Evolutionary conservation across 1,140 invertebrate genomes (phyloP), one percentile per base, ranked within the genome.

Genomic region (Drosophila parabipectinata): DNA sequence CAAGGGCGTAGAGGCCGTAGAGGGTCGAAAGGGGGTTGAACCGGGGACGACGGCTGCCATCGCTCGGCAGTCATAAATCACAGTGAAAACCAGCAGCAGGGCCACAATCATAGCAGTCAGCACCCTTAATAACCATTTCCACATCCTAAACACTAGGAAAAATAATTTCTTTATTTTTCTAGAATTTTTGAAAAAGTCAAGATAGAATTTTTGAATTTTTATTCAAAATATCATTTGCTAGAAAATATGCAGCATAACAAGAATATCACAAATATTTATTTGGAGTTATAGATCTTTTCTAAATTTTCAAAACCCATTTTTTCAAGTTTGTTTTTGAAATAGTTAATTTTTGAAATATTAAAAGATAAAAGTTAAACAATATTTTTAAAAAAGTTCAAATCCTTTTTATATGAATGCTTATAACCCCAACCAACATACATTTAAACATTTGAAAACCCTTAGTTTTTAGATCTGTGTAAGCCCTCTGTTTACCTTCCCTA

Each of bases 21-120:
- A 28, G 58, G 28, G 12, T 7, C 10, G 8, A 18, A 45, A 37
- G n/a, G 50, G 32, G 8, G 41, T 12, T 39, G 18, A n/a, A 14
- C 1, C 10, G 34, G 30, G 56, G 59, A 81, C 56, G 67, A 47
- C 18, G 67, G 60, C 82, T 81, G 79, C 82, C 83, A 79, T 88
- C 61, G 83, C 66, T 69, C 18, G 63, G 44, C 83, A 69, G 61
- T 77, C 83, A 87, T 88, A 88, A 87, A 87, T 87, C 83, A 87
- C 39, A 24, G 24, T 37, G 52, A 24, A 64, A 73, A 64, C 50
- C 58, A 55, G 67, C 12, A 73, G 48, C 12, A 15, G 47, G 2
- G 48, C 15, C 41, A 18, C 14, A 44, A 44, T 14, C 41, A 44
- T 44, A 14, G 30, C 30, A 34, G 28, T 47, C 9, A 34, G 51